phyloP scores from a whole-genome alignment of 2,113 vertebrate genomes.

The Phaethornis superciliosus region DNA sequence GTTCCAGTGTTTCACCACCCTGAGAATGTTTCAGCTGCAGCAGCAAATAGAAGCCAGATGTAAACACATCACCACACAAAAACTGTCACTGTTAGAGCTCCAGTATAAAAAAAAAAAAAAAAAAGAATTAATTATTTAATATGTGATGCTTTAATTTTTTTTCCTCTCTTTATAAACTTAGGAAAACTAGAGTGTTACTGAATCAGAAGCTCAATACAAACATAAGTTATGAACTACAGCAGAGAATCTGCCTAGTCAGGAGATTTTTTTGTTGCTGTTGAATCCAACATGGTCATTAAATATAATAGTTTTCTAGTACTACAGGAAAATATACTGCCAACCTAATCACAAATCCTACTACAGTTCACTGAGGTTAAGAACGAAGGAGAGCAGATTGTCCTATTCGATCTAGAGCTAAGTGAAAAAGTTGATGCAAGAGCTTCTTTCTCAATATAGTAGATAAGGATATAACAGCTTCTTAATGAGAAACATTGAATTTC shows the following conservation, averaged over 20 bases:
- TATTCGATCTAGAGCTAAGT: neutral
- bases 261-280: conserved; percentile 7
- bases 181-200: conserved; percentile 2
- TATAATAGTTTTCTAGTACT: conserved; percentile 39
- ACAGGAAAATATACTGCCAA: conserved; percentile 1
- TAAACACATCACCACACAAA: conserved; percentile 24
- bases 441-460: neutral
- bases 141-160: neutral
- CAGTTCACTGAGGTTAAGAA: neutral
- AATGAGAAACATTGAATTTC: neutral
- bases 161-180: conserved; percentile 8
- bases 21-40: conserved; percentile 46
- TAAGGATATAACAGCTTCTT: neutral
- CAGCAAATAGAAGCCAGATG: conserved; percentile 18
- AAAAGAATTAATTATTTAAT: conserved; percentile 44
- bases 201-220: neutral
- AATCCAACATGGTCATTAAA: conserved; percentile 28
- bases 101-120: conserved; percentile 58
- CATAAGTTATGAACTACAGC: conserved; percentile 16
- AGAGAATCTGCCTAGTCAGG: neutral
- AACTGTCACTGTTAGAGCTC: conserved; percentile 4
- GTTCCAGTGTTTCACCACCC: neutral
- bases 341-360: neutral
- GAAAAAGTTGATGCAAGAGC: neutral
- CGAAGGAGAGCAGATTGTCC: neutral